Base-by-base conservation (phyloP, 2,797 vertebrate species). In the Delichon dasypus region DNA sequence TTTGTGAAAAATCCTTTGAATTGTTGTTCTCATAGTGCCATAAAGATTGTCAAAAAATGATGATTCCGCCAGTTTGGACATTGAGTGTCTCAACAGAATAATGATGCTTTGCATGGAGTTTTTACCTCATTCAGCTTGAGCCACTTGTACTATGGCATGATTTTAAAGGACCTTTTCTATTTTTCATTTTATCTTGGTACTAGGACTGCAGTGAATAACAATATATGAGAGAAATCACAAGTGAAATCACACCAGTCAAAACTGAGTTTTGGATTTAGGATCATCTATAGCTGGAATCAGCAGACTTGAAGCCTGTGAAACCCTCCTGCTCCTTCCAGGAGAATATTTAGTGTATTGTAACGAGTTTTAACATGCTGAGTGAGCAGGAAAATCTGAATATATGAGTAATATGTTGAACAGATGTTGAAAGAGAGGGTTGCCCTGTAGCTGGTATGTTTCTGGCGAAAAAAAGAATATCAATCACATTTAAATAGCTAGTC, bases 321-420 rank as follows among this genome's bases (percentile, higher is more conserved):
- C 3, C 8, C 12, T 13, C 5, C 36, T 2, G 2, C 32, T 88
- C 19, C 40, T 30, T 89, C 16, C 42, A 89, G 51, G 72, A 67
- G 30, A 93, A 71, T 65, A 65, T 88, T 88, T 85, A 74, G 8
- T 68, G 47, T 44, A 68, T 42, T 77, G 4, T 77, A 87, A 93
- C 75, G 58, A 89, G 58, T 18, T 89, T 55, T 82, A 96, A 87
- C 34, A 73, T 93, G 85, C 71, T 87, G 72, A 95, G 26, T 83
- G 87, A 89, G 34, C 65, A 93, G 68, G 51, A 92, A 93, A 93
- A 89, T 72, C 48, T 80, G 75, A 88, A 71, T 88, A 61, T 67
- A 87, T 81, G 71, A 90, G 25, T 68, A 82, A 87, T 70, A 84
- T 27, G 55, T 29, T 53, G 60, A 92, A 80, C 72, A 95, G 87